Conservation (phyloP, 1,140 invertebrate species). For the Euwallacea fornicatus region DNA sequence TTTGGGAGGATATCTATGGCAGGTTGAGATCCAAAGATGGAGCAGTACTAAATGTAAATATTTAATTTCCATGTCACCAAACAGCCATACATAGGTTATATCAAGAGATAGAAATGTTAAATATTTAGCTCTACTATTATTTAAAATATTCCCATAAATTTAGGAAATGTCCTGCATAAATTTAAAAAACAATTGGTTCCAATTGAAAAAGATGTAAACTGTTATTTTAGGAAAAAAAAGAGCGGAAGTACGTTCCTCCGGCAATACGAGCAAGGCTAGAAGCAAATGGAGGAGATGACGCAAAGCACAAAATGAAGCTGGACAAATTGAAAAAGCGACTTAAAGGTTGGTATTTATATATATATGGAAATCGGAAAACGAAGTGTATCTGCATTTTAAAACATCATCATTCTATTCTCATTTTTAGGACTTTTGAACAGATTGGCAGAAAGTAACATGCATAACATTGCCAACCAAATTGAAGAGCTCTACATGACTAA, state of each 20-base stretch:
- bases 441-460: slow-evolving; percentile 85
- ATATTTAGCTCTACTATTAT: no score
- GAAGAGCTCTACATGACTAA: slow-evolving; percentile 75
- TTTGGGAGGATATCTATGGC: slow-evolving; percentile 95
- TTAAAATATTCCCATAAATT: not conserved
- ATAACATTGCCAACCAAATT: slow-evolving; percentile 73
- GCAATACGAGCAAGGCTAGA: slow-evolving; percentile 63
- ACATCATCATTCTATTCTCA: not conserved
- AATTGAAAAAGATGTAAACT: not conserved
- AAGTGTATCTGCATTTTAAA: not conserved
- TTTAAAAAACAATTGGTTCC: no score
- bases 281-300: slow-evolving; percentile 51
- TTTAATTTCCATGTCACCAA: no score
- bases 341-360: slow-evolving; percentile 61
- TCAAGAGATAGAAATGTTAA: not conserved
- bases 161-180: no score
- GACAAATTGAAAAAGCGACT: slow-evolving; percentile 72
- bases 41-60: slow-evolving; percentile 40
- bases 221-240: slow-evolving; percentile 51
- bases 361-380: not conserved
- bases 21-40: slow-evolving; percentile 78
- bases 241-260: slow-evolving; percentile 80
- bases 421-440: slow-evolving; percentile 76
- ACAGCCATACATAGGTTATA: no score
- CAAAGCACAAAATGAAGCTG: slow-evolving; percentile 62